A percentile compares a stretch with the other conserved stretches of the same genome.
These are phyloP conservation scores for Acanthosepion lycidas DNA, from an alignment of 2,888 invertebrate genomes.

Conservation along the genomic window DNA sequence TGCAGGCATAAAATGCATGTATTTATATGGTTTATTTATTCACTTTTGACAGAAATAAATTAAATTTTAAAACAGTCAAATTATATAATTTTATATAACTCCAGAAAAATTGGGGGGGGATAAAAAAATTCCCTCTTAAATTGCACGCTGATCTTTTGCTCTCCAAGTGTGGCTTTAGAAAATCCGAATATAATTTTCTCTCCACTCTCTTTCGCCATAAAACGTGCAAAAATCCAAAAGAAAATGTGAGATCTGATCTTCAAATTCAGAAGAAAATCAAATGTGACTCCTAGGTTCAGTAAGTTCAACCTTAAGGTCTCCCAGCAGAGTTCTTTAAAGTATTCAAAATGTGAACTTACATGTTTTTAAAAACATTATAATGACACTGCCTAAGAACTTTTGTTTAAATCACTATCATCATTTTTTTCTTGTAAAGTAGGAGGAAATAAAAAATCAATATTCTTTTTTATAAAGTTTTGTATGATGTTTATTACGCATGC, in stretches of 20 bases:
- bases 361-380: not conserved
- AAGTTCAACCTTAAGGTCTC: not conserved
- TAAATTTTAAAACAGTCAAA: not conserved
- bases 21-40: not conserved
- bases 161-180: not conserved
- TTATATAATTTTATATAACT: not conserved
- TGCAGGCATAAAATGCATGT: not conserved
- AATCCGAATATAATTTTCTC: not conserved
- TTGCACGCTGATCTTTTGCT: not conserved
- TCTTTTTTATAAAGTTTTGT: not conserved
- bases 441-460: not conserved
- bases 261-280: not conserved
- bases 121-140: not conserved
- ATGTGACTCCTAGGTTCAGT: not conserved
- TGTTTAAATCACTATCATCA: not conserved
- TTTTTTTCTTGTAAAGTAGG: not conserved
- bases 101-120: not conserved
- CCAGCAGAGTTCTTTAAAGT: not conserved
- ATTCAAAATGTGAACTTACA: not conserved
- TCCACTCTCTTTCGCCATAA: not conserved
- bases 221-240: not conserved
- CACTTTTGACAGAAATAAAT: not conserved
- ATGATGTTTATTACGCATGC: no score
- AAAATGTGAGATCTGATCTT: not conserved
- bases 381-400: not conserved